phyloP scores from a whole-genome alignment of 1,140 invertebrate genomes.

The Anastrepha ludens region DNA sequence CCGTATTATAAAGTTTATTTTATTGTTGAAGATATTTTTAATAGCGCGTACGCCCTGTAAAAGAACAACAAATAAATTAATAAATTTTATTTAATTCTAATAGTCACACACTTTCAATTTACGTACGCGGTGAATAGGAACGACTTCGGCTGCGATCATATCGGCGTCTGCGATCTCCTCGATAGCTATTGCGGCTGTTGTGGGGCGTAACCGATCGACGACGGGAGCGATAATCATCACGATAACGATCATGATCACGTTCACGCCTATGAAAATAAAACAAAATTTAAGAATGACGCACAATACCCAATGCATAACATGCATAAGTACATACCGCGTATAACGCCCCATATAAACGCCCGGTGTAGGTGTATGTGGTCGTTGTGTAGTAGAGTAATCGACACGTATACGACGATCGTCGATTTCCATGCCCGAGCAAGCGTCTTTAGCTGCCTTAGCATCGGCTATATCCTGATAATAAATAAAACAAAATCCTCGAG shows the following conservation, averaged over 20 bases:
- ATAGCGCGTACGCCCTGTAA: slow-evolving; percentile 58
- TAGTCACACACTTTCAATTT: not conserved
- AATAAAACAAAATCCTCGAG: slow-evolving; percentile 97
- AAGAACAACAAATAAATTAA: slow-evolving; percentile 35
- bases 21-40: not conserved
- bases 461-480: slow-evolving; percentile 94
- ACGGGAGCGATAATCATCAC: slow-evolving; percentile 72
- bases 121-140: slow-evolving; percentile 90
- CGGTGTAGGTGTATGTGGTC: slow-evolving; percentile 97
- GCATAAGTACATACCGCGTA: slow-evolving; percentile 75
- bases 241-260: slow-evolving; percentile 64
- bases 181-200: slow-evolving; percentile 48
- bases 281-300: not conserved
- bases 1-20: not conserved
- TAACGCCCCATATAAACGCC: slow-evolving; percentile 98
- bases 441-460: slow-evolving; percentile 94
- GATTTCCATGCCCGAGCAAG: slow-evolving; percentile 94
- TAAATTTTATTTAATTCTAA: not conserved
- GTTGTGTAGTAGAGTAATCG: slow-evolving; percentile 97
- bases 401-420: slow-evolving; percentile 95
- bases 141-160: slow-evolving; percentile 87
- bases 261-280: slow-evolving; percentile 31
- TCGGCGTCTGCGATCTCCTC: slow-evolving; percentile 71
- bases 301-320: not conserved
- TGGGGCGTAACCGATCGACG: slow-evolving; percentile 64